phyloP scores from a whole-genome alignment of 2,113 vertebrate genomes.

The Microcebus murinus region DNA sequence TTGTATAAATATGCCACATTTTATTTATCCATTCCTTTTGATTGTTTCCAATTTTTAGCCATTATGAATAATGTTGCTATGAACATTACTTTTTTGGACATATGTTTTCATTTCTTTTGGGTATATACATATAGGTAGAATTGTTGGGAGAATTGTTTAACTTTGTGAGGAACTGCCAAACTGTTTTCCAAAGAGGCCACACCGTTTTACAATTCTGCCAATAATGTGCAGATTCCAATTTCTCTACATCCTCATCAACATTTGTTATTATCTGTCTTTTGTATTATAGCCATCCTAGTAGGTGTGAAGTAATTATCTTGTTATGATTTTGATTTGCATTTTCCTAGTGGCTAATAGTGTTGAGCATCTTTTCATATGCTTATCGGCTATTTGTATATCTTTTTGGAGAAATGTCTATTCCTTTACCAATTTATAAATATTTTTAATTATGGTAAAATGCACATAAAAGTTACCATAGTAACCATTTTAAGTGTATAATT shows the following conservation, averaged over 20 bases:
- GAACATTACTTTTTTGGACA: neutral
- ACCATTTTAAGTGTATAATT: neutral
- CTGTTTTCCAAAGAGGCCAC: neutral
- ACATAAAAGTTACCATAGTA: neutral
- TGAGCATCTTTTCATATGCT: neutral
- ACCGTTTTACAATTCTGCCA: neutral
- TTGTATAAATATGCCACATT: neutral
- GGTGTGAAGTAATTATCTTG: neutral
- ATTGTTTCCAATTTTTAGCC: neutral
- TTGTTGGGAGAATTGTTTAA: neutral
- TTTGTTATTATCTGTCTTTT: neutral
- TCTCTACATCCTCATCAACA: neutral
- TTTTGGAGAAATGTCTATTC: neutral
- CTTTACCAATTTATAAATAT: neutral
- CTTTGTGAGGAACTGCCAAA: neutral
- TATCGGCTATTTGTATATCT: neutral
- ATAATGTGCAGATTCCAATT: neutral
- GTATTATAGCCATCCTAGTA: neutral
- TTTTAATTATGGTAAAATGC: conserved; percentile 17
- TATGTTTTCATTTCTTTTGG: conserved; percentile 13
- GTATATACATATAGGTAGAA: neutral
- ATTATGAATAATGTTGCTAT: neutral
- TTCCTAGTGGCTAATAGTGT: neutral
- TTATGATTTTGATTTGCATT: neutral
- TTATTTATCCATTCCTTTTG: neutral